Evolutionary conservation across 1,140 invertebrate species (phyloP).

Genomic region (Papilio polytes): DNA sequence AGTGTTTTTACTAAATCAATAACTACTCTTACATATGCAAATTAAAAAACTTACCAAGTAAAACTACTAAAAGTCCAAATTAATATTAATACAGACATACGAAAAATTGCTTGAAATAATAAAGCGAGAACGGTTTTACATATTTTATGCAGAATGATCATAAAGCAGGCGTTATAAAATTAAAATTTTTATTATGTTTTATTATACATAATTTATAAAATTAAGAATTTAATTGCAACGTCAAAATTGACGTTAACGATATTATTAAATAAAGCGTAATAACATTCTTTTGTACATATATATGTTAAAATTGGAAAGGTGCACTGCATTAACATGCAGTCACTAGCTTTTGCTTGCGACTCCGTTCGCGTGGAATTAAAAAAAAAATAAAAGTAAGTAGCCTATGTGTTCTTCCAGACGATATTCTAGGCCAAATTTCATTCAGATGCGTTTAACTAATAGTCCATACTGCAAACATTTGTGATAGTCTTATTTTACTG

Average conservation of each 20-base stretch:
- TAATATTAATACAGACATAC: not conserved
- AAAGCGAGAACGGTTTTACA: not conserved
- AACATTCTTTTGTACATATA: not conserved
- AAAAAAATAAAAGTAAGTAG: too few species aligned
- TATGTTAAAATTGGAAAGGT: not conserved
- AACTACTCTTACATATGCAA: too few species aligned
- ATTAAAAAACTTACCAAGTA: too few species aligned
- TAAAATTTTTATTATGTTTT: too few species aligned
- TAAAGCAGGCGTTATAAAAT: not conserved
- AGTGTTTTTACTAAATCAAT: too few species aligned
- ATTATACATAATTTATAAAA: too few species aligned
- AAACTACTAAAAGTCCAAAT: not conserved
- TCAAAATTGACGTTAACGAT: constrained; percentile 1
- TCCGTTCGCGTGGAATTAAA: too few species aligned
- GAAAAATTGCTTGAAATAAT: not conserved
- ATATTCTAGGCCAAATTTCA: too few species aligned
- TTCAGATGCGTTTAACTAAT: not conserved
- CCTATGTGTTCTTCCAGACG: too few species aligned
- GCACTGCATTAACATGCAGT: not conserved
- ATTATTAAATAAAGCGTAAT: not conserved
- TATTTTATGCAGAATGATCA: not conserved
- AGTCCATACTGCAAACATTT: not conserved
- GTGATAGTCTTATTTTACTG: constrained; percentile 28
- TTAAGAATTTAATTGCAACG: not conserved
- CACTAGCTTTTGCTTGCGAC: too few species aligned